These are phyloP conservation scores for Samia ricini DNA, from an alignment of 1,140 invertebrate genomes.

Conservation along the genomic window DNA sequence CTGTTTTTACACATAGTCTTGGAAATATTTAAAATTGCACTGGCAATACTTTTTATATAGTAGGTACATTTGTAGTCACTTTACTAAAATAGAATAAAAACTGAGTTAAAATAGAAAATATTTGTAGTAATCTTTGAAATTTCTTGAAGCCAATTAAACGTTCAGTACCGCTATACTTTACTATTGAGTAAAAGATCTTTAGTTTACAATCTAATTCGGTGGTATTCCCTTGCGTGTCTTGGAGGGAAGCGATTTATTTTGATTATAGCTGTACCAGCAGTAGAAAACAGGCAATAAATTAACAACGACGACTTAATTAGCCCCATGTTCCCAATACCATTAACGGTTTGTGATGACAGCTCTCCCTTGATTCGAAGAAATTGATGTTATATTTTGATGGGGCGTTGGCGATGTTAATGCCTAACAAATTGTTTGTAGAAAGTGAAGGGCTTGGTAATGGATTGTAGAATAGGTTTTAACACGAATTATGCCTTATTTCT, in stretches of 20 bases:
- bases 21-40: too few relatives aligned
- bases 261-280: slow-evolving; percentile 51
- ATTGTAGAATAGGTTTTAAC: too few relatives aligned
- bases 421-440: slow-evolving; percentile 29
- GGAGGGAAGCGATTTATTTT: slow-evolving; percentile 62
- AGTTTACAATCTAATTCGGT: slow-evolving; percentile 53
- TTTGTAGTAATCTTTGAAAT: neutral
- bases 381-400: slow-evolving; percentile 57
- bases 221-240: slow-evolving; percentile 58
- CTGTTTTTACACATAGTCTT: too few relatives aligned
- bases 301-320: slow-evolving; percentile 70
- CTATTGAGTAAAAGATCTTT: slow-evolving; percentile 27
- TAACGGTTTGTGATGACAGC: slow-evolving; percentile 63
- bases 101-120: neutral
- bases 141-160: neutral
- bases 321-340: slow-evolving; percentile 66
- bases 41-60: too few relatives aligned
- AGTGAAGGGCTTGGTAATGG: slow-evolving; percentile 15
- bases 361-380: slow-evolving; percentile 39
- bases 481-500: too few relatives aligned
- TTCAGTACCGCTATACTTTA: neutral
- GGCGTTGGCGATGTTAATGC: slow-evolving; percentile 55
- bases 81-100: neutral
- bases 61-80: too few relatives aligned
- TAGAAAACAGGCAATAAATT: slow-evolving; percentile 59